A percentile compares a stretch with the other conserved stretches of the same genome.
Evolutionary conservation across 1,140 invertebrate genomes (phyloP).

Genomic region (Cyphomyrmex costatus): DNA sequence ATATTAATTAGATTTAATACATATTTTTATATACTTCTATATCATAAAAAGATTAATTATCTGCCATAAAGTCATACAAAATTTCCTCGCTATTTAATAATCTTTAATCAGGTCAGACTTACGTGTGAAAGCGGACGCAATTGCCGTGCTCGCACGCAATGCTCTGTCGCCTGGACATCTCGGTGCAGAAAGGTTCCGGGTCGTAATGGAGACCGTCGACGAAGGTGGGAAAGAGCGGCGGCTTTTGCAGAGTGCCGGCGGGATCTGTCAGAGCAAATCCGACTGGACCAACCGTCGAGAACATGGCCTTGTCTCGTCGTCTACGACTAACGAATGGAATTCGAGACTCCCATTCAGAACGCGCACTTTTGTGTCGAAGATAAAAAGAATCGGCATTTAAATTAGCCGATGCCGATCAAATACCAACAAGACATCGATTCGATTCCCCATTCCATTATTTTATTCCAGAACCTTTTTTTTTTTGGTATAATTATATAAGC

Average conservation of each 20-base stretch:
- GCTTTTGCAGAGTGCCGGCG: conserved; percentile 78
- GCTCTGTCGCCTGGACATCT: conserved; percentile 77
- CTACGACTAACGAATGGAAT: conserved; percentile 75
- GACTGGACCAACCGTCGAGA: conserved; percentile 78
- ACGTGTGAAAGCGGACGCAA: conserved; percentile 81
- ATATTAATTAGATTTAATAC: not conserved
- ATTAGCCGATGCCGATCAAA: not conserved
- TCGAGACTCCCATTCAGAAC: conserved; percentile 62
- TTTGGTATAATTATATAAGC: not conserved
- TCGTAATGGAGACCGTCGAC: conserved; percentile 81
- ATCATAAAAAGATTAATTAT: not conserved
- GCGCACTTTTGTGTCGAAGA: not conserved
- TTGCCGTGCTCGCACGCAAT: conserved; percentile 80
- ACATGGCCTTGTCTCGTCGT: conserved; percentile 77
- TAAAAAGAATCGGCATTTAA: not conserved
- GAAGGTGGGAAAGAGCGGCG: conserved; percentile 80
- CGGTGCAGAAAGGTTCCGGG: conserved; percentile 78
- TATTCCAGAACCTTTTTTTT: not conserved
- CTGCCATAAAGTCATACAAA: not conserved
- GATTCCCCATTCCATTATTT: not conserved
- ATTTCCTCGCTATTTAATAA: not conserved
- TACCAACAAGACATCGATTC: not conserved
- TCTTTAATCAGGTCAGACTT: conserved; percentile 54
- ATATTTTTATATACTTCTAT: not conserved
- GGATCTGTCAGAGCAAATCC: conserved; percentile 81